A percentile compares a stretch with the other conserved stretches of the same genome.
Conservation (phyloP, 2,113 vertebrate species). For the Rhinoptilus africanus region DNA sequence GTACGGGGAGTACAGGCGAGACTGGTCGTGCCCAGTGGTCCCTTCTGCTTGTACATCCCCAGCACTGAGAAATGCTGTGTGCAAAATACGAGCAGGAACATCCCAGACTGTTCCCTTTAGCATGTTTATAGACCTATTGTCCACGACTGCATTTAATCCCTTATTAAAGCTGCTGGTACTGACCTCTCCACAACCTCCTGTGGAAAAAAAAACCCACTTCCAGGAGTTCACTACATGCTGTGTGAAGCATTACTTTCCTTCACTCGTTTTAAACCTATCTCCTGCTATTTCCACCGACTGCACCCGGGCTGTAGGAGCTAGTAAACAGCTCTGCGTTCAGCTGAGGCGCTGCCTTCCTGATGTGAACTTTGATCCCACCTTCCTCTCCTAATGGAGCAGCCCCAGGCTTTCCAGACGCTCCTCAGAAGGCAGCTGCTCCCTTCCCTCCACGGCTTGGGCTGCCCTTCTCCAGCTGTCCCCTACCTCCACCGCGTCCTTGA, state of each 20-base stretch:
- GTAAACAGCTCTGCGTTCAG: neutral
- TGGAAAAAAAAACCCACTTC: neutral
- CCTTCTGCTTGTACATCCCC: neutral
- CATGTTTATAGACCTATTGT: neutral
- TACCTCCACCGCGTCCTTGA: neutral
- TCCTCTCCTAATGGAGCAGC: neutral
- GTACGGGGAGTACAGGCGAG: neutral
- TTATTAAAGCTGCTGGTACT: constrained; percentile 1
- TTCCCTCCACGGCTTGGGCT: neutral
- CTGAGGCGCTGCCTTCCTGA: neutral
- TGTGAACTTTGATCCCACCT: neutral
- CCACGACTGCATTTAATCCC: neutral
- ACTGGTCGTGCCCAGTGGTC: neutral
- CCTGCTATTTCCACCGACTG: neutral
- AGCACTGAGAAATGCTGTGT: neutral
- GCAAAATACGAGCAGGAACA: neutral
- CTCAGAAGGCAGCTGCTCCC: neutral
- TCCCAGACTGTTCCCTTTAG: neutral
- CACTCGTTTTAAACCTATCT: neutral
- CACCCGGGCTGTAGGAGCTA: neutral
- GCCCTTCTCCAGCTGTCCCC: neutral
- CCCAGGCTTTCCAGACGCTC: neutral
- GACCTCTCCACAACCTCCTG: neutral
- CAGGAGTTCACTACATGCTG: neutral
- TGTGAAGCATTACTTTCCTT: neutral